Conservation (phyloP, 2,797 vertebrate species). For the Macropus fuliginosus region DNA sequence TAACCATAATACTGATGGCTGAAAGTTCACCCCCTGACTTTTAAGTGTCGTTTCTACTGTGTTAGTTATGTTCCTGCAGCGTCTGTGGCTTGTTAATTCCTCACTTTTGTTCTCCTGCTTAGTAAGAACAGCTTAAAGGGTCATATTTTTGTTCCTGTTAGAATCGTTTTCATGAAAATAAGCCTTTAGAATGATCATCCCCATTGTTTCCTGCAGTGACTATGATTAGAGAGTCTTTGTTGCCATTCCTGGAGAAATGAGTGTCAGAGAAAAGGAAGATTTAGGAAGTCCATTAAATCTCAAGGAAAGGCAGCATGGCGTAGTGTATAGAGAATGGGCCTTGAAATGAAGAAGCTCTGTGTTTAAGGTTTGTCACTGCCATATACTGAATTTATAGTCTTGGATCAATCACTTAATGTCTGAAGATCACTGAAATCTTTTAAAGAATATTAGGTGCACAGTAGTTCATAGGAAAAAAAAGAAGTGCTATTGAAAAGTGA, state of each 20-base stretch:
- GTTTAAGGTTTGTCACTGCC: neutral
- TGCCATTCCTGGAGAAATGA: neutral
- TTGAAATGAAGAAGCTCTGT: neutral
- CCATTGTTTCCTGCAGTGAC: neutral
- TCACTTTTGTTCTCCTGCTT: neutral
- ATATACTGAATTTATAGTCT: neutral
- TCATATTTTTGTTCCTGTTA: conserved; percentile 5
- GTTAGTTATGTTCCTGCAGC: neutral
- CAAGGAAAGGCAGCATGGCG: neutral
- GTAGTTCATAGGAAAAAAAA: neutral
- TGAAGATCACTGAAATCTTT: neutral
- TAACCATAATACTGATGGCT: neutral
- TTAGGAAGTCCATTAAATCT: conserved; percentile 1
- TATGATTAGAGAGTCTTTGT: neutral
- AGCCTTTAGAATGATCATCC: neutral
- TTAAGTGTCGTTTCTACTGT: neutral
- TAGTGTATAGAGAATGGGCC: neutral
- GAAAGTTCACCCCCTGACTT: neutral
- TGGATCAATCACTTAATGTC: neutral
- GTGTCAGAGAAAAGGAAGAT: neutral
- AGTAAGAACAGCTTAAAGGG: neutral
- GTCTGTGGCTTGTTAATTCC: neutral
- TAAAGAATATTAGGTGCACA: neutral
- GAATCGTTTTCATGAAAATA: conserved; percentile 45
- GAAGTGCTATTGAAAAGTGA: neutral